phyloP scores from a whole-genome alignment of 2,113 vertebrate species.

The Apus apus region DNA sequence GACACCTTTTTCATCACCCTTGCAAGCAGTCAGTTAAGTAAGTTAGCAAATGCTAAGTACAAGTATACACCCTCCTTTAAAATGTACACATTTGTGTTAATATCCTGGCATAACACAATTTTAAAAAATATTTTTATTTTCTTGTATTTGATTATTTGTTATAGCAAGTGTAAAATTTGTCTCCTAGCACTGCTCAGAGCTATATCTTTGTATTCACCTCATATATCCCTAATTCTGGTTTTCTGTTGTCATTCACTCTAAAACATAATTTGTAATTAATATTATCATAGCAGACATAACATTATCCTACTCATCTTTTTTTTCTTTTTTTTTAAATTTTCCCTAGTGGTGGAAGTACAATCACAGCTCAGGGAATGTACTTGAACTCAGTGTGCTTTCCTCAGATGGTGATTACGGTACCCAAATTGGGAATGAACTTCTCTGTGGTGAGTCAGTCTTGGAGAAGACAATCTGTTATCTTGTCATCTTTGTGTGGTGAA shows the following conservation, averaged over 20 bases:
- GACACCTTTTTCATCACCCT: neutral
- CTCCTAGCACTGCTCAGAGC: neutral
- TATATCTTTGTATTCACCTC: neutral
- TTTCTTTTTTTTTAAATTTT: constrained; percentile 42
- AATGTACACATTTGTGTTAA: neutral
- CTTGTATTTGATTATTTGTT: neutral
- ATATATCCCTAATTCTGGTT: neutral
- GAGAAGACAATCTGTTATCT: neutral
- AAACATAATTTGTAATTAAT: constrained; percentile 19
- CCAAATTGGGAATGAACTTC: constrained; percentile 83
- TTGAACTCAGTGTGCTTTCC: constrained; percentile 90
- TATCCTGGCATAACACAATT: neutral
- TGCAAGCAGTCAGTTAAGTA: neutral
- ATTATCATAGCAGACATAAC: neutral
- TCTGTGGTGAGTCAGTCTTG: constrained; percentile 89
- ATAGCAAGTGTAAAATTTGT: neutral
- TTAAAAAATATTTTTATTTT: neutral
- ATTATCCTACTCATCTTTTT: neutral
- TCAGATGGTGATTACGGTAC: constrained; percentile 90
- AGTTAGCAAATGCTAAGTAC: neutral
- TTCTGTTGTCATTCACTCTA: constrained; percentile 20
- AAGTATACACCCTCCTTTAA: neutral
- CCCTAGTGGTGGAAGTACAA: constrained; percentile 92
- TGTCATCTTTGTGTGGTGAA: neutral
- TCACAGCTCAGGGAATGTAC: constrained; percentile 89